Evolutionary conservation across 1,140 invertebrate genomes (phyloP), one percentile per base, ranked within the genome.

Genomic region (Mylabris phalerata): DNA sequence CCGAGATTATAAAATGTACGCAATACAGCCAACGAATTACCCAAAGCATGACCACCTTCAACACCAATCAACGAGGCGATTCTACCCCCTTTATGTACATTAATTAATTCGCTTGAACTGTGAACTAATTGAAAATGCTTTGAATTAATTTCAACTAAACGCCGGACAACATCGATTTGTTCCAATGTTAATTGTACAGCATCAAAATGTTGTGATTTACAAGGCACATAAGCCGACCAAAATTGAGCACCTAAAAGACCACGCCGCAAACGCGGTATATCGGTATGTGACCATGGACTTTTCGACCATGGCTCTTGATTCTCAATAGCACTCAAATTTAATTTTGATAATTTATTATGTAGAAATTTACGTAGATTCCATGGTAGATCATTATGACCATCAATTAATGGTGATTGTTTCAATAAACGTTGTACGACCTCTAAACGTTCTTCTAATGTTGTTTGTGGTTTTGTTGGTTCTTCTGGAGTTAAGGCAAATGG

Each of bases 331-430:
- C 84, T 87, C 55, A 94, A 80, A 74, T 93, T 90, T 39, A 93
- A 83, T 55, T 82, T 80, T 45, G 84, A 82, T 46, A 95, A 80
- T 73, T 88, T 85, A 75, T 92, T 93, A 73, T 91, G 84, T 57
- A 88, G 82, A 73, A 88, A 88, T 68, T 87, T 87, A 61, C 89
- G 79, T 59, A 91, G 83, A 69, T 91, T 90, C 86, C 87, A 92
- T 42, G 92, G 86, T 68, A 93, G 81, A 75, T 93, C 90, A 75
- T 93, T 94, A 75, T 93, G 91, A 49, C 90, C 92, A 75, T 84
- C 83, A 26, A 81, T 78, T 9, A 84, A 74, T 6, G 83, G 83
- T 9, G 79, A 77, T 55, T 83, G 81, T 50, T 79, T 78, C 58
- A 84, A 74, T 64, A 84, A 77, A 49, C 56, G 50, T 44, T 58